Percentiles rank a stretch among this genome's conserved stretches.
Conservation (phyloP, 1,140 invertebrate genomes). For the Drosophila mayri region DNA sequence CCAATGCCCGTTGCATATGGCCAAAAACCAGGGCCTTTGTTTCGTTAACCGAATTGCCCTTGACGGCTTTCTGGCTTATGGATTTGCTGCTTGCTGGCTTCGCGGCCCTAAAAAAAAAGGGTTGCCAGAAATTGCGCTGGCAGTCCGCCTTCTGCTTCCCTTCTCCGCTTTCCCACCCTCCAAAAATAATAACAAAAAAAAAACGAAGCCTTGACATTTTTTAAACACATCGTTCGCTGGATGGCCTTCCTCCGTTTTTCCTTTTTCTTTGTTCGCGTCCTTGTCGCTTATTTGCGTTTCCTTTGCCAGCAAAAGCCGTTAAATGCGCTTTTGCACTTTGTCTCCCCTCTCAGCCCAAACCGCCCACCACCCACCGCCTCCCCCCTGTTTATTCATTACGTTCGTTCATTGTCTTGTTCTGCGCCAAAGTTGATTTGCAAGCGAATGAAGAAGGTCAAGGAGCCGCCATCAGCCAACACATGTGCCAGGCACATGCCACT, state of each 20-base stretch:
- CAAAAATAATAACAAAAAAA: slow-evolving; percentile 4
- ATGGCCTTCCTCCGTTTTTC: slow-evolving; percentile 27
- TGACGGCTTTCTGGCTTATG: slow-evolving; percentile 54
- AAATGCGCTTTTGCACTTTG: slow-evolving; percentile 63
- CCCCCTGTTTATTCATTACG: slow-evolving; percentile 45
- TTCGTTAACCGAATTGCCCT: slow-evolving; percentile 58
- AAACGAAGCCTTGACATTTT: slow-evolving; percentile 71
- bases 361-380: neutral
- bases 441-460: slow-evolving; percentile 47
- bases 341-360: neutral
- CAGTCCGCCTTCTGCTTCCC: neutral
- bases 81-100: slow-evolving; percentile 37
- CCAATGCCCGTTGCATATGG: slow-evolving; percentile 10
- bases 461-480: slow-evolving; percentile 26
- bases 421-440: slow-evolving; percentile 53
- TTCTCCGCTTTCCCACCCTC: neutral
- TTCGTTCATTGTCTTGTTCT: slow-evolving; percentile 61
- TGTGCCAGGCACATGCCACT: slow-evolving; percentile 37
- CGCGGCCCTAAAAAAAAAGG: slow-evolving; percentile 31
- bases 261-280: slow-evolving; percentile 56
- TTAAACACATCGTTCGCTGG: slow-evolving; percentile 47
- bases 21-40: slow-evolving; percentile 39
- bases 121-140: slow-evolving; percentile 35
- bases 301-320: slow-evolving; percentile 46
- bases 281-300: slow-evolving; percentile 68